These are phyloP conservation scores for Chymomyza fuscimana DNA, from an alignment of 2,888 invertebrate genomes.

Conservation along the genomic window DNA sequence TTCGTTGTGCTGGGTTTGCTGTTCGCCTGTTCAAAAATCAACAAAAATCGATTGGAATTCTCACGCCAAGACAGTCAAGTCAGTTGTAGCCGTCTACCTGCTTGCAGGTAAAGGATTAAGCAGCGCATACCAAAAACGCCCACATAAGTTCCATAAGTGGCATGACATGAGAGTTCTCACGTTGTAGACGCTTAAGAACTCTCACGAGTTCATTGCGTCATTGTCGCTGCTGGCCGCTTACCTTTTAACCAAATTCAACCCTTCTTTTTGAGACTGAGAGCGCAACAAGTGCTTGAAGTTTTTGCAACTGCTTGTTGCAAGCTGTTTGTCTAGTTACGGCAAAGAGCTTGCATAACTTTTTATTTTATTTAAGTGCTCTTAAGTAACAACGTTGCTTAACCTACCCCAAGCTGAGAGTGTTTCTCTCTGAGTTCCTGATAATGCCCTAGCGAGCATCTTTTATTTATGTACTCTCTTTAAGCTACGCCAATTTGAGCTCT, in stretches of 20 bases:
- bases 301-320: background rate
- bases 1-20: slow-evolving; percentile 28
- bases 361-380: background rate
- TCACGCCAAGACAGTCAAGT: slow-evolving; percentile 31
- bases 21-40: slow-evolving; percentile 41
- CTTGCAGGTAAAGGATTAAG: slow-evolving; percentile 32
- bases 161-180: slow-evolving; percentile 2
- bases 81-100: slow-evolving; percentile 41
- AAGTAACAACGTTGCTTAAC: background rate
- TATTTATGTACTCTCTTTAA: no score
- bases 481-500: background rate
- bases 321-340: background rate
- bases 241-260: slow-evolving; percentile 36
- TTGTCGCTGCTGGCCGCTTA: slow-evolving; percentile 44
- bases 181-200: background rate
- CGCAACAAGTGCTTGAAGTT: background rate
- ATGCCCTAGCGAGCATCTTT: no score
- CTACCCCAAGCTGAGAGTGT: background rate
- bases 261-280: slow-evolving; percentile 21
- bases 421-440: no score
- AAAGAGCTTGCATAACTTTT: slow-evolving; percentile 11
- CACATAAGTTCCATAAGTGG: slow-evolving; percentile 16
- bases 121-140: slow-evolving; percentile 25
- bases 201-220: background rate
- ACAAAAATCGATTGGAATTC: slow-evolving; percentile 37